Evolutionary conservation across 2,888 invertebrate species (phyloP).

Genomic region (Leptura quadrifasciata): DNA sequence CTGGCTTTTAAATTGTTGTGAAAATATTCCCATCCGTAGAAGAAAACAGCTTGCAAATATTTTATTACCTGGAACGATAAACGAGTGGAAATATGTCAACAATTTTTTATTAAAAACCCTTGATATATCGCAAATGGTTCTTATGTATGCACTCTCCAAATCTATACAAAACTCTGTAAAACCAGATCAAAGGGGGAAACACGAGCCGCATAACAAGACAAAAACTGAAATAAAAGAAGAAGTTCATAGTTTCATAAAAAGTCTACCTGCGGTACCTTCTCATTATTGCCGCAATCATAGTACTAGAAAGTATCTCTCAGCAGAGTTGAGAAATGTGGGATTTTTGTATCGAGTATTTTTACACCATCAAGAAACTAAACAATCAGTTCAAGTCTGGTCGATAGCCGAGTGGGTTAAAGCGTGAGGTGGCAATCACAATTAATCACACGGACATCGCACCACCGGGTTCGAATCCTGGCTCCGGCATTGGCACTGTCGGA

Average conservation of each 20-base stretch:
- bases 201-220: slow-evolving; percentile 16
- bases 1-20: slow-evolving; percentile 29
- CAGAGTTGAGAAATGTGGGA: slow-evolving; percentile 36
- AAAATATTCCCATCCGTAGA: slow-evolving; percentile 27
- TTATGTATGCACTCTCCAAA: slow-evolving; percentile 19
- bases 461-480: too few species aligned
- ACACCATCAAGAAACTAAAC: slow-evolving; percentile 1
- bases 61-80: too few species aligned
- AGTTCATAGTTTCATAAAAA: slow-evolving; percentile 28
- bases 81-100: too few species aligned
- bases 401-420: too few species aligned
- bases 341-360: slow-evolving; percentile 29
- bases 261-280: slow-evolving; percentile 28
- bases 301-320: slow-evolving; percentile 35
- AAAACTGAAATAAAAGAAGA: slow-evolving; percentile 25
- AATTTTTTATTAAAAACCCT: too few species aligned
- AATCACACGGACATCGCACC: too few species aligned
- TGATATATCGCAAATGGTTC: too few species aligned
- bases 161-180: slow-evolving; percentile 20
- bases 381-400: slow-evolving; percentile 20
- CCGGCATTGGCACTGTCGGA: too few species aligned
- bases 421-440: too few species aligned
- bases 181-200: slow-evolving; percentile 25
- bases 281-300: slow-evolving; percentile 37
- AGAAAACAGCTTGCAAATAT: slow-evolving; percentile 23